Evolutionary conservation across 2,113 vertebrate genomes (phyloP).

Genomic region (Glaucomys volans): DNA sequence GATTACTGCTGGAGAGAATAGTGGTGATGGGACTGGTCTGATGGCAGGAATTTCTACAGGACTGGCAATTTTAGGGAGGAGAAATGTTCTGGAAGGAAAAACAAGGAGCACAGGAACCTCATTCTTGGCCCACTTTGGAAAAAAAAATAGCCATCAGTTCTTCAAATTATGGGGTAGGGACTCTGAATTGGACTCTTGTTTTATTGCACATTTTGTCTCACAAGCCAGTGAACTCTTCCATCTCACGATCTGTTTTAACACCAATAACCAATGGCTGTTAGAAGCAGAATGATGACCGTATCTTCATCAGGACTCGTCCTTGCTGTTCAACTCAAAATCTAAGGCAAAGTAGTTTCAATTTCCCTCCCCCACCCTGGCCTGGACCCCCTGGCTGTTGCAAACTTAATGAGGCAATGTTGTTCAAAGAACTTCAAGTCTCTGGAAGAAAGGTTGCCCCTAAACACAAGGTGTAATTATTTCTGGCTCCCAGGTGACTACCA

Average conservation of each 20-base stretch:
- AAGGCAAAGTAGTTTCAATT: background rate
- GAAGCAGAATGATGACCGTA: background rate
- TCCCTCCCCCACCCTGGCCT: accelerated
- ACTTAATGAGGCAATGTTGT: background rate
- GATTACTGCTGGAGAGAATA: background rate
- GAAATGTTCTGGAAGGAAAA: background rate
- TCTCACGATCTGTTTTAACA: background rate
- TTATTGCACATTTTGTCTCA: background rate
- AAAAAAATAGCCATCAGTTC: too few species aligned
- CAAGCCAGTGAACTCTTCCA: background rate
- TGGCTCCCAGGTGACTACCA: background rate
- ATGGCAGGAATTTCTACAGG: background rate
- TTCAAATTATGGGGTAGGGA: background rate
- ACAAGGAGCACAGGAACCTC: background rate
- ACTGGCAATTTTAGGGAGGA: background rate
- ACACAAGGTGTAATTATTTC: background rate
- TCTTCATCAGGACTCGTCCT: background rate
- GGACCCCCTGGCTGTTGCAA: background rate
- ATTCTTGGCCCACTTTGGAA: background rate
- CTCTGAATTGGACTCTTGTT: background rate
- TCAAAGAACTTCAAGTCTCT: background rate
- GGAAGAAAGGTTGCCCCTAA: background rate
- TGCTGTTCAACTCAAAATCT: background rate
- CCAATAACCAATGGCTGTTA: background rate
- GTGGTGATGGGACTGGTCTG: background rate